Conservation (phyloP, 2,797 vertebrate species). For the Urocyon cinereoargenteus region DNA sequence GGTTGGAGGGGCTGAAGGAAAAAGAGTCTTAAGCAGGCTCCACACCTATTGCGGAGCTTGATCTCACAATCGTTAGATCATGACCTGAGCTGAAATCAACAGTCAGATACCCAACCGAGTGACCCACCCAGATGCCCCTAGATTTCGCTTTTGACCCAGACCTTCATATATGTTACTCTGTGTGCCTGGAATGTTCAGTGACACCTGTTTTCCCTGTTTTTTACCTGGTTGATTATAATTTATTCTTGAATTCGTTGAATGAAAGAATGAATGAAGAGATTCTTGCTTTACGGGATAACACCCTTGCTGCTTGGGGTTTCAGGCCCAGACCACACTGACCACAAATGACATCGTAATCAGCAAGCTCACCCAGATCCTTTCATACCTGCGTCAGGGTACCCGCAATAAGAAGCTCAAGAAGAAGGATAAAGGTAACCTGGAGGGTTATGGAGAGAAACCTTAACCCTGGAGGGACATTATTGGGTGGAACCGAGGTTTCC, state of each 20-base stretch:
- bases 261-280: not conserved
- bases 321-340: constrained; percentile 99
- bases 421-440: constrained; percentile 95
- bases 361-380: constrained; percentile 98
- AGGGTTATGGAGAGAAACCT: not conserved
- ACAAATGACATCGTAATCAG: constrained; percentile 99
- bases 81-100: not conserved
- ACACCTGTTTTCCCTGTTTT: not conserved
- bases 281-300: not conserved
- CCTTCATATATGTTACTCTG: not conserved
- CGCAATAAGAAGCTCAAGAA: constrained; percentile 99
- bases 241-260: constrained; percentile 25
- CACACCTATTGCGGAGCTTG: not conserved
- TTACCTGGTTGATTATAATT: constrained; percentile 20
- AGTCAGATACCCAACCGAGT: not conserved
- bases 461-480: not conserved
- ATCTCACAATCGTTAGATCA: not conserved
- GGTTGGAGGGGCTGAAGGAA: not conserved
- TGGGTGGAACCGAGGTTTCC: not conserved
- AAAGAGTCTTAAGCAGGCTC: not conserved
- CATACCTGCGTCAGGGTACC: constrained; percentile 97
- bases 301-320: constrained; percentile 61
- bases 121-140: not conserved
- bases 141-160: not conserved
- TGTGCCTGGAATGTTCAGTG: not conserved